Base-by-base conservation (phyloP, 2,888 invertebrate genomes). In the Coecobrya sp. region DNA sequence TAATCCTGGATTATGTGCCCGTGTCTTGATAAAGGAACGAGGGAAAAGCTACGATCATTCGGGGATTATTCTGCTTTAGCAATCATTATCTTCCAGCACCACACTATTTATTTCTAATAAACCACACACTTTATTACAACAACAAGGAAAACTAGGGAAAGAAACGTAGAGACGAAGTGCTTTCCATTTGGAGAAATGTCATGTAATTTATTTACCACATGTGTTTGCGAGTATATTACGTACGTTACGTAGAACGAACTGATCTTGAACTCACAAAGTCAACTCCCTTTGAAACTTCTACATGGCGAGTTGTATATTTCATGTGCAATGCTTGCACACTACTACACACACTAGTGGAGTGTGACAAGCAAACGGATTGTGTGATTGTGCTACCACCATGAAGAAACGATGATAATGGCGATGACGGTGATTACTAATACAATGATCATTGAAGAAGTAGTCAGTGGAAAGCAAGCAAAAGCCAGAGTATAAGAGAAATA, bases 341-440 rank as follows among this genome's bases (percentile, higher is more conserved):
- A 52, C 30, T 4, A 22, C 36, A 19, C 73, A 65, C 65, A 36
- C 36, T 19, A 55, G 52, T 86, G 68, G 27, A 85, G 70, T 82
- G 82, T 85, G 90, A 90, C 90, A 90, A 85, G 73, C 42, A 90
- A 90, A 76, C 84, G 76, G 76, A 89, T 89, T 85, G 84, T 89
- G 82, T 89, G 82, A 89, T 84, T 82, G 82, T 82, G 68, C 68
- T 62, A 30, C 82, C 82, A 82, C 79, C 49, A 52, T 49, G 62
- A 85, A 49, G 90, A 76, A 85, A 76, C 59, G 79, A 85, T 30
- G 79, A 85, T 76, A 84, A 84, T 85, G 49, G 45, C 49, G 76
- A 79, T 62, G 79, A 88, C 42, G 59, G 68, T 81, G 88, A 89
- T 84, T 82, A 86, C 86, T 86, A 70, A 68, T 84, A 82, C 84